phyloP scores from a whole-genome alignment of 2,888 invertebrate species.

The Epistrophe eligans region DNA sequence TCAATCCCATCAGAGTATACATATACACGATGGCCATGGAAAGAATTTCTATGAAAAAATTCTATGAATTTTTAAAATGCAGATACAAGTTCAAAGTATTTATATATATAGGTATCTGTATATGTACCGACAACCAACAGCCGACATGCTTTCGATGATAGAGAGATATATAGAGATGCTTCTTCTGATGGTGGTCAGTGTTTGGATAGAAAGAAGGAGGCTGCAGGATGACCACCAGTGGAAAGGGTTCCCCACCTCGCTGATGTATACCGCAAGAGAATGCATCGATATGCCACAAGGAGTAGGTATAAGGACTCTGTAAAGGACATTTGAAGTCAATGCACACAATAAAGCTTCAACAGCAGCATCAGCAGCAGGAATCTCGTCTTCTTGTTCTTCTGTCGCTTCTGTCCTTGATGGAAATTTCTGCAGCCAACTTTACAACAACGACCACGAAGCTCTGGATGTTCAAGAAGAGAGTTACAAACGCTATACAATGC shows the following conservation, averaged over 20 bases:
- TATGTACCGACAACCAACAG: not conserved
- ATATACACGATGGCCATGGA: not conserved
- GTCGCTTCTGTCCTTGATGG: constrained; percentile 26
- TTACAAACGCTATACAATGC: constrained; percentile 18
- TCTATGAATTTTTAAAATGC: constrained; percentile 72
- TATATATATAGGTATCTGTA: not conserved
- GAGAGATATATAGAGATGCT: constrained; percentile 21
- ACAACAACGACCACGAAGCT: not conserved
- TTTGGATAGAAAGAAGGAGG: not conserved
- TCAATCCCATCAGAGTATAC: constrained; percentile 53
- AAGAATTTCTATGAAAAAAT: constrained; percentile 60
- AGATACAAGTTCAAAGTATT: constrained; percentile 58
- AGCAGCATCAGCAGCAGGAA: constrained; percentile 51
- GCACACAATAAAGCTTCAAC: constrained; percentile 67
- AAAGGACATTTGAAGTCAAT: constrained; percentile 72
- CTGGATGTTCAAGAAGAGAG: not conserved
- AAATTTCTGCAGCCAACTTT: constrained; percentile 23
- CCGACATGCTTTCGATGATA: constrained; percentile 21
- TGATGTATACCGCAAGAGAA: constrained; percentile 41
- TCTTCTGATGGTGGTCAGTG: constrained; percentile 47
- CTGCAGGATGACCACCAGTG: not conserved
- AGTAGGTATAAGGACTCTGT: constrained; percentile 44
- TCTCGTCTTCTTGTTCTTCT: constrained; percentile 32
- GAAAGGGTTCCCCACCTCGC: not conserved
- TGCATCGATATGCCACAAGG: constrained; percentile 56